Percentiles rank a stretch among this genome's conserved stretches.
These are phyloP conservation scores for Prionailurus viverrinus DNA, from an alignment of 2,113 vertebrate species.

Conservation along the genomic window DNA sequence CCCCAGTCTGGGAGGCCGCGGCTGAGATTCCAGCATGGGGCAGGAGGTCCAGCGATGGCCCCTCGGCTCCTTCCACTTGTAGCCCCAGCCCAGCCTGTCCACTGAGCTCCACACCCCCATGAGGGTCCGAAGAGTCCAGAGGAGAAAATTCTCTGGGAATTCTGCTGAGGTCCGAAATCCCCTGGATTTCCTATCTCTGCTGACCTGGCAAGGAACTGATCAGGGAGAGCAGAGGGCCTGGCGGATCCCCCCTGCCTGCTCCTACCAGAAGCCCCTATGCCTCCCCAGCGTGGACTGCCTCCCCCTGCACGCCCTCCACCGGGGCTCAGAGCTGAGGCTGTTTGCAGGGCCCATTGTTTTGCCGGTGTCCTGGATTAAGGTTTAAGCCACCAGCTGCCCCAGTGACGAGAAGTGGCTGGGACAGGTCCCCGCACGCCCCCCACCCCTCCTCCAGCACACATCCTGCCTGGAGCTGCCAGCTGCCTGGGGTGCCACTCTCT, in stretches of 20 bases:
- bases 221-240: neutral
- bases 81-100: neutral
- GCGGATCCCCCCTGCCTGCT: neutral
- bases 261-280: neutral
- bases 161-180: constrained; percentile 54
- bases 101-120: neutral
- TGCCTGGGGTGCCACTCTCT: constrained; percentile 53
- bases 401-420: constrained; percentile 79
- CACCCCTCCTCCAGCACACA: constrained; percentile 55
- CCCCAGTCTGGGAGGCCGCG: neutral
- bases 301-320: neutral
- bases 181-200: constrained; percentile 52
- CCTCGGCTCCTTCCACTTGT: neutral
- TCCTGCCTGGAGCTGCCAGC: constrained; percentile 74
- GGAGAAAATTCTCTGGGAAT: constrained; percentile 43
- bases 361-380: constrained; percentile 81
- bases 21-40: neutral
- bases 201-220: constrained; percentile 40
- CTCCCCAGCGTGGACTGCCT: neutral
- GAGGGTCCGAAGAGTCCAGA: neutral
- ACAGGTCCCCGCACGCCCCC: constrained; percentile 80
- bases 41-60: neutral
- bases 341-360: constrained; percentile 73
- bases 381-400: constrained; percentile 84
- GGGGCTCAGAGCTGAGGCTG: constrained; percentile 49